These are phyloP conservation scores for Myocastor coypus DNA, from an alignment of 2,113 vertebrate species.

Conservation along the genomic window DNA sequence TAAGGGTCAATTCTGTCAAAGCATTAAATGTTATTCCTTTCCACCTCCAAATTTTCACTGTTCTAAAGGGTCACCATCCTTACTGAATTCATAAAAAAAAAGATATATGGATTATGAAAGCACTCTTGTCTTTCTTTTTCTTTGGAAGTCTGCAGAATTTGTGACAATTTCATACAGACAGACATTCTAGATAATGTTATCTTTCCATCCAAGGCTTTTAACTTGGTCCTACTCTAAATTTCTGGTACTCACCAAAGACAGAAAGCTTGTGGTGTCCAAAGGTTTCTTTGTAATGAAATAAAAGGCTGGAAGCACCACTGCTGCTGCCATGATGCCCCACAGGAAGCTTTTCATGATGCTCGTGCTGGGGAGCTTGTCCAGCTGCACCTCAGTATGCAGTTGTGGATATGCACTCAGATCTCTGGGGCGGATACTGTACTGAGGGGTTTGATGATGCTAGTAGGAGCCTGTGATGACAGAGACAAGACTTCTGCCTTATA, in stretches of 20 bases:
- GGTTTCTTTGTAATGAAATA: slow-evolving; percentile 55
- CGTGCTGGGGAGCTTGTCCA: not conserved
- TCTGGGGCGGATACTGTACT: not conserved
- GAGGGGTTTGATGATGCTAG: not conserved
- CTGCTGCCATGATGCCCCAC: not conserved
- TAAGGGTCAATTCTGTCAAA: not conserved
- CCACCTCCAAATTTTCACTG: not conserved
- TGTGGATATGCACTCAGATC: not conserved
- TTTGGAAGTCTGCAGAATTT: not conserved
- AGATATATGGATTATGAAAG: not conserved
- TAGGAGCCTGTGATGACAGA: not conserved
- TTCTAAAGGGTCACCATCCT: not conserved
- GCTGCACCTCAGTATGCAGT: not conserved
- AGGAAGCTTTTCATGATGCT: not conserved
- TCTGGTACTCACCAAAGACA: slow-evolving; percentile 65
- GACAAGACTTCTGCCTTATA: not conserved
- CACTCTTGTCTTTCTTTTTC: not conserved
- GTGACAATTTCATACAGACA: not conserved
- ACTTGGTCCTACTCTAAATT: not conserved
- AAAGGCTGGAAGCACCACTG: not conserved
- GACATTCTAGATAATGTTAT: not conserved
- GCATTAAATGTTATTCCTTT: not conserved
- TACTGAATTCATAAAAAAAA: not conserved
- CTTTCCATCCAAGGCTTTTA: not conserved
- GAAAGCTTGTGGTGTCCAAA: slow-evolving; percentile 46